Conservation (phyloP, 2,113 vertebrate genomes). For the Gobius niger region DNA sequence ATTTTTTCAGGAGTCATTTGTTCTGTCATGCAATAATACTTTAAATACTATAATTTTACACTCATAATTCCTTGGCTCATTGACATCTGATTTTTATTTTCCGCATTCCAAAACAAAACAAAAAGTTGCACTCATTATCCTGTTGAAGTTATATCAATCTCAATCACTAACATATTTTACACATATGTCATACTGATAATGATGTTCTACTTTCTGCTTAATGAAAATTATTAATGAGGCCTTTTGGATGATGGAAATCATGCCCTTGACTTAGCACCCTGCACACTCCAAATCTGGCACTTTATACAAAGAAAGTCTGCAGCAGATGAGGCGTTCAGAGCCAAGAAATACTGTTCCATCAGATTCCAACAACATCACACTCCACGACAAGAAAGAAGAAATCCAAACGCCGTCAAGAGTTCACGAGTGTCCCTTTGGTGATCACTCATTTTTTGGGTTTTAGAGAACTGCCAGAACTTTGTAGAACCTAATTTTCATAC, state of each 20-base stretch:
- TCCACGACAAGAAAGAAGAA: conserved; percentile 6
- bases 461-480: not conserved
- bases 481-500: not conserved
- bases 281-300: not conserved
- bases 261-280: conserved; percentile 15
- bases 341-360: conserved; percentile 7
- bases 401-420: not conserved
- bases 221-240: conserved; percentile 29
- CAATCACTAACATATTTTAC: conserved; percentile 5
- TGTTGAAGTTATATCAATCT: not conserved
- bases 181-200: conserved; percentile 4
- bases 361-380: conserved; percentile 6
- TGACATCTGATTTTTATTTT: too few relatives aligned
- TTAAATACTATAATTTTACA: too few relatives aligned
- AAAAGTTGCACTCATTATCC: not conserved
- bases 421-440: not conserved
- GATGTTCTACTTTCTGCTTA: conserved; percentile 18
- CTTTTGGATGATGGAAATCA: conserved; percentile 30
- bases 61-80: too few relatives aligned
- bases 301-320: conserved; percentile 4
- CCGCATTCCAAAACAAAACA: too few relatives aligned
- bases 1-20: too few relatives aligned
- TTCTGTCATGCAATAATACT: too few relatives aligned
- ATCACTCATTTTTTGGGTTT: conserved; percentile 4
- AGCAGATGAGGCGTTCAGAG: not conserved